Evolutionary conservation across 92 coral and sea anemone species (phyloP).

Genomic region (Epizoanthus ramosus): DNA sequence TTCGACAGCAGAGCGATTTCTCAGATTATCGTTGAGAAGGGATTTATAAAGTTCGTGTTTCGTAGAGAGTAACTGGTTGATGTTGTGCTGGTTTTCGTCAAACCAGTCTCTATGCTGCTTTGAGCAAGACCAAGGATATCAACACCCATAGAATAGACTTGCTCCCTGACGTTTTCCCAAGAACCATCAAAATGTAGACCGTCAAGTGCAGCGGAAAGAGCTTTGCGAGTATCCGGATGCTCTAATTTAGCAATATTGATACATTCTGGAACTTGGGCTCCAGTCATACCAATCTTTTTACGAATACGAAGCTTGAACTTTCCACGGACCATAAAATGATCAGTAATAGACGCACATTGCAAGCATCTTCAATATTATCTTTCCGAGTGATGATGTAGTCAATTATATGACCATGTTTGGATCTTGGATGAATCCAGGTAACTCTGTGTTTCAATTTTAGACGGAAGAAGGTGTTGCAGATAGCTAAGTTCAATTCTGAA

Average conservation of each 20-base stretch:
- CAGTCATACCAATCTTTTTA: not conserved
- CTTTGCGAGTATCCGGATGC: not conserved
- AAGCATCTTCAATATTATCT: constrained; percentile 23
- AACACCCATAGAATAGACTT: constrained; percentile 25
- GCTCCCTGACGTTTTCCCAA: constrained; percentile 18
- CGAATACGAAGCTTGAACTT: constrained; percentile 19
- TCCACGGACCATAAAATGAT: constrained; percentile 26
- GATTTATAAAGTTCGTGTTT: constrained; percentile 5
- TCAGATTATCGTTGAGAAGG: constrained; percentile 7
- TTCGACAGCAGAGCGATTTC: not conserved
- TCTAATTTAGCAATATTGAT: constrained; percentile 34
- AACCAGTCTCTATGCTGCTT: constrained; percentile 42
- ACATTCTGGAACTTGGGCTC: constrained; percentile 13
- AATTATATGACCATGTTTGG: constrained; percentile 25
- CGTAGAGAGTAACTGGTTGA: constrained; percentile 11
- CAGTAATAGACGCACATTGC: constrained; percentile 6
- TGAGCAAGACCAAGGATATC: constrained; percentile 4
- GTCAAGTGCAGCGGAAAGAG: constrained; percentile 18
- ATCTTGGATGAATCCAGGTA: constrained; percentile 16
- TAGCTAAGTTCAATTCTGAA: constrained; percentile 7
- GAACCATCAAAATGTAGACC: constrained; percentile 16
- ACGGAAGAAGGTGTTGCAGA: constrained; percentile 12
- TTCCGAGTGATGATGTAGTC: constrained; percentile 17
- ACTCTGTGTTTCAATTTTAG: constrained; percentile 20
- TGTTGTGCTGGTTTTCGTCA: constrained; percentile 19